These are phyloP conservation scores for Shinisaurus crocodilurus DNA, from an alignment of 2,113 vertebrate species.

Conservation along the genomic window DNA sequence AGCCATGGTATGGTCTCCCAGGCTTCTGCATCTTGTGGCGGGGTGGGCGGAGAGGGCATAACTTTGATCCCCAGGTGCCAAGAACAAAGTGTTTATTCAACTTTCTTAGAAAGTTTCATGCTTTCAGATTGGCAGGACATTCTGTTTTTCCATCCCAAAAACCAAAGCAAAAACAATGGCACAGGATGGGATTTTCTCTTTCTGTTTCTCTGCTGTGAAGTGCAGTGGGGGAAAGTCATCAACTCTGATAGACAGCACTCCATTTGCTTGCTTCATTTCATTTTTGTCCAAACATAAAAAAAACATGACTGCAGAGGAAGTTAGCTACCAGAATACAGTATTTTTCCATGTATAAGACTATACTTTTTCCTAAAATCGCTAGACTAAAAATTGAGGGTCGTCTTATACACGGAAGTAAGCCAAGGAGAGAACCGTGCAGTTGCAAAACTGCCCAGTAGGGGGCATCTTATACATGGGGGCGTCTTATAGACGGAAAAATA, in stretches of 20 bases:
- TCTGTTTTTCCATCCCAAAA: constrained; percentile 26
- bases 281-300: not conserved
- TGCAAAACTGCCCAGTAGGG: no score
- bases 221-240: not conserved
- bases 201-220: not conserved
- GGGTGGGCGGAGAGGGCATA: not conserved
- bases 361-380: no score
- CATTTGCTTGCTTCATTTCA: not conserved
- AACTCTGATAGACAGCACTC: not conserved
- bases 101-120: constrained; percentile 21
- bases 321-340: not conserved
- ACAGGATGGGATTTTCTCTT: not conserved
- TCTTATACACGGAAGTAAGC: no score
- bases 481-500: no score
- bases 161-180: constrained; percentile 29
- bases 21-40: not conserved
- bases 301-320: accelerated
- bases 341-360: no score
- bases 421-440: no score
- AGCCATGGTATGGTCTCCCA: not conserved
- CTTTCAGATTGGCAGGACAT: not conserved
- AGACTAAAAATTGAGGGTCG: no score
- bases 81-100: constrained; percentile 12
- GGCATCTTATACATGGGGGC: no score
- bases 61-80: constrained; percentile 18